phyloP scores from a whole-genome alignment of 2,113 vertebrate genomes.

The Saccopteryx bilineata region DNA sequence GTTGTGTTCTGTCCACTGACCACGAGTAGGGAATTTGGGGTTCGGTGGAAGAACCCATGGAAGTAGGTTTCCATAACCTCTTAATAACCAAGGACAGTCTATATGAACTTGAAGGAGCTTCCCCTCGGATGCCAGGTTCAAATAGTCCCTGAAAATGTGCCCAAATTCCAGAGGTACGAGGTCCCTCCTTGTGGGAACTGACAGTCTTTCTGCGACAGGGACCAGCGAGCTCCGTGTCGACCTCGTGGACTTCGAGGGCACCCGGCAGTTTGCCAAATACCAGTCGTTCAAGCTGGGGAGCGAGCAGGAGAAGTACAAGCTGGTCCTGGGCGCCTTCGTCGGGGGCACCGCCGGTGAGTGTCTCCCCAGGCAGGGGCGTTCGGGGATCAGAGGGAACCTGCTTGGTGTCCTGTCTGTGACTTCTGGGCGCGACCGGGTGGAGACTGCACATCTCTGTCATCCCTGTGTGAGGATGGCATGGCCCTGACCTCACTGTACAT shows the following conservation, averaged over 20 bases:
- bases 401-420: accelerated
- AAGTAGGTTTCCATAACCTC: accelerated
- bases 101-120: neutral
- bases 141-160: accelerated
- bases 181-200: neutral
- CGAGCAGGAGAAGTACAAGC: constrained; percentile 56
- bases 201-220: neutral
- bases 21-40: accelerated
- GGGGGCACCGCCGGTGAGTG: constrained; percentile 20
- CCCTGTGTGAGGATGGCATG: accelerated
- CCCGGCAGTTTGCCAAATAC: constrained; percentile 47
- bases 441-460: accelerated
- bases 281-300: neutral
- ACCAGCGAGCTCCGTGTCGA: neutral
- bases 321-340: neutral
- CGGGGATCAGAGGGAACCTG: no score
- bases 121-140: neutral
- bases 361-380: accelerated
- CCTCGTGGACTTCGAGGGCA: constrained; percentile 66
- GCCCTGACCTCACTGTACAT: accelerated
- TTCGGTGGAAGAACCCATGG: neutral
- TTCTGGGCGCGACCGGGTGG: accelerated
- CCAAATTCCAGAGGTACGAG: neutral
- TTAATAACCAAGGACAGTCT: no score
- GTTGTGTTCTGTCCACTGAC: neutral